phyloP scores from a whole-genome alignment of 1,140 invertebrate species.

The Sarcophaga peregrina region DNA sequence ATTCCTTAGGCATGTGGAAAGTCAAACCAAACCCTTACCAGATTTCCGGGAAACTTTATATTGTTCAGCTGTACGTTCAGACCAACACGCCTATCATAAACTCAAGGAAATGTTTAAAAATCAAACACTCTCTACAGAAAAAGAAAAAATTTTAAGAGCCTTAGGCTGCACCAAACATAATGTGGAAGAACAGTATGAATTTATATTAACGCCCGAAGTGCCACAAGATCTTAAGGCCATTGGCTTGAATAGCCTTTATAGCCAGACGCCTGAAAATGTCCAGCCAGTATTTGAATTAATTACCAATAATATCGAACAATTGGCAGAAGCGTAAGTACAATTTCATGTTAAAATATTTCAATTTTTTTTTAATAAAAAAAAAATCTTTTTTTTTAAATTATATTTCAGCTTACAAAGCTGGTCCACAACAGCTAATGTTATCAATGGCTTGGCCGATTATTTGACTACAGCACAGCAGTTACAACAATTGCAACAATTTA shows the following conservation, averaged over 20 bases:
- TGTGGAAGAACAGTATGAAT: constrained; percentile 44
- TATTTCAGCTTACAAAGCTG: constrained; percentile 60
- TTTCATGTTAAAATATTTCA: constrained; percentile 49
- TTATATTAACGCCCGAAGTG: constrained; percentile 45
- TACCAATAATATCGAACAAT: constrained; percentile 44
- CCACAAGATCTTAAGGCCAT: constrained; percentile 47
- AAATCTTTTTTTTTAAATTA: constrained; percentile 26
- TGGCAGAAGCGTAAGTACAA: constrained; percentile 52
- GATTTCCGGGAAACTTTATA: constrained; percentile 72
- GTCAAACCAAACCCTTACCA: constrained; percentile 56
- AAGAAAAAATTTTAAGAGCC: constrained; percentile 50
- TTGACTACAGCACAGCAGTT: constrained; percentile 67
- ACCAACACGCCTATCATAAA: constrained; percentile 57
- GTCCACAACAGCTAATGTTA: constrained; percentile 58
- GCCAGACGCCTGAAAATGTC: constrained; percentile 63
- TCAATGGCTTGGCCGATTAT: constrained; percentile 66
- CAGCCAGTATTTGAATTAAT: constrained; percentile 52
- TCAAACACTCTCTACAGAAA: constrained; percentile 48
- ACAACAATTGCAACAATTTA: constrained; percentile 50
- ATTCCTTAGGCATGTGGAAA: constrained; percentile 41
- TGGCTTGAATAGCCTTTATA: constrained; percentile 65
- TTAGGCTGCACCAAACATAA: constrained; percentile 52
- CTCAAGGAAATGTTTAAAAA: constrained; percentile 29
- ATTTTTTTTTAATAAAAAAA: not conserved
- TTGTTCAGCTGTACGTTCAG: constrained; percentile 68